Conservation (phyloP, 2,888 invertebrate species). For the Rotaria socialis region DNA sequence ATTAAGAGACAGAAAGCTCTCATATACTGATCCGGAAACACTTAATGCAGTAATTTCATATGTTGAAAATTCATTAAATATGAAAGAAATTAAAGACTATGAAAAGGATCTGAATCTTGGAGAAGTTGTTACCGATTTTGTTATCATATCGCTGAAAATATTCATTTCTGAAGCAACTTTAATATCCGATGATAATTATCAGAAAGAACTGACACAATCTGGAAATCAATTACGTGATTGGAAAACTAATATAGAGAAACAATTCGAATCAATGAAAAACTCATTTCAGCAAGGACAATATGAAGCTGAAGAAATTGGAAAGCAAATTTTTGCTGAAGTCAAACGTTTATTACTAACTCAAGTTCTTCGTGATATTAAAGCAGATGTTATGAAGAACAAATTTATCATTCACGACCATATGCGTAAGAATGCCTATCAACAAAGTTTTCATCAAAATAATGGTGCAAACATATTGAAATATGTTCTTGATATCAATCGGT, state of each 20-base stretch:
- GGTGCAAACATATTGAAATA: slow-evolving; percentile 19
- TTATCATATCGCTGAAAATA: neutral
- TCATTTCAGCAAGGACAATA: slow-evolving; percentile 19
- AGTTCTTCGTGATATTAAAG: neutral
- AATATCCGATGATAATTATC: neutral
- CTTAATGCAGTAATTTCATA: neutral
- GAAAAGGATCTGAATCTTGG: neutral
- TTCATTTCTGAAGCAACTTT: neutral
- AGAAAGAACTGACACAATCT: neutral
- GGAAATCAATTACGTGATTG: neutral
- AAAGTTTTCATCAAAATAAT: slow-evolving; percentile 6
- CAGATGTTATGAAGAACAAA: neutral
- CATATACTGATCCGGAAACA: neutral
- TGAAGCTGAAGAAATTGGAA: neutral
- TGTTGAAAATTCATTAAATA: neutral
- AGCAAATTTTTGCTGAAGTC: slow-evolving; percentile 13
- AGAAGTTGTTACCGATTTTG: neutral
- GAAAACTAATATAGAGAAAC: neutral
- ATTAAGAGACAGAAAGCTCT: neutral
- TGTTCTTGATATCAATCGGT: neutral
- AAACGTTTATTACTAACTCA: neutral
- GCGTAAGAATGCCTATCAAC: neutral
- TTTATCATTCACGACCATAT: neutral
- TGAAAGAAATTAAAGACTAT: neutral
- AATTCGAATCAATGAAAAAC: neutral